These are phyloP conservation scores for Platycnemis pennipes DNA, from an alignment of 2,888 invertebrate genomes.

Conservation along the genomic window DNA sequence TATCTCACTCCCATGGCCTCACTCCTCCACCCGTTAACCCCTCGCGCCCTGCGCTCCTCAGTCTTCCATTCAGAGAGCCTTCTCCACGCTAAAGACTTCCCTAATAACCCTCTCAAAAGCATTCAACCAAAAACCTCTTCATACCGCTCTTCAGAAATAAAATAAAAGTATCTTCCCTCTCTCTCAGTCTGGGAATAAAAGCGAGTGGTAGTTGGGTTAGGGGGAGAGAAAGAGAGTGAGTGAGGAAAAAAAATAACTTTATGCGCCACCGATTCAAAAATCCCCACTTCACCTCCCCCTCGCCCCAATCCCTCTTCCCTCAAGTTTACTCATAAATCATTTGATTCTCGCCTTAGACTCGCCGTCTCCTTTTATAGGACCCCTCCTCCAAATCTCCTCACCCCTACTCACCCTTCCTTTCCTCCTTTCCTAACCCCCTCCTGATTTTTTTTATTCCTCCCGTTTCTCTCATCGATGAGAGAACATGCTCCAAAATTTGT, in stretches of 20 bases:
- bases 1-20: background rate
- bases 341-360: conserved; percentile 12
- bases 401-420: background rate
- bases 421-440: background rate
- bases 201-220: background rate
- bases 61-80: background rate
- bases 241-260: background rate
- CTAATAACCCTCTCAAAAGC: conserved; percentile 39
- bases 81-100: conserved; percentile 39
- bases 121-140: conserved; percentile 29
- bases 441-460: background rate
- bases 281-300: conserved; percentile 1
- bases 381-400: background rate
- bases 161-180: conserved; percentile 6
- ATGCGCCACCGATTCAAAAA: conserved; percentile 39
- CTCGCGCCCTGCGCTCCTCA: background rate
- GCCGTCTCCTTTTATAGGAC: too few relatives aligned
- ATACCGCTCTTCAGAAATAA: conserved; percentile 21
- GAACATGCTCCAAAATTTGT: background rate
- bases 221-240: background rate
- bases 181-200: background rate
- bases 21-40: background rate
- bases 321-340: conserved; percentile 39
- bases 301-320: background rate
- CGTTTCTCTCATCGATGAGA: background rate